These are phyloP conservation scores for Zaprionus ghesquierei DNA, from an alignment of 1,140 invertebrate species.

Conservation along the genomic window DNA sequence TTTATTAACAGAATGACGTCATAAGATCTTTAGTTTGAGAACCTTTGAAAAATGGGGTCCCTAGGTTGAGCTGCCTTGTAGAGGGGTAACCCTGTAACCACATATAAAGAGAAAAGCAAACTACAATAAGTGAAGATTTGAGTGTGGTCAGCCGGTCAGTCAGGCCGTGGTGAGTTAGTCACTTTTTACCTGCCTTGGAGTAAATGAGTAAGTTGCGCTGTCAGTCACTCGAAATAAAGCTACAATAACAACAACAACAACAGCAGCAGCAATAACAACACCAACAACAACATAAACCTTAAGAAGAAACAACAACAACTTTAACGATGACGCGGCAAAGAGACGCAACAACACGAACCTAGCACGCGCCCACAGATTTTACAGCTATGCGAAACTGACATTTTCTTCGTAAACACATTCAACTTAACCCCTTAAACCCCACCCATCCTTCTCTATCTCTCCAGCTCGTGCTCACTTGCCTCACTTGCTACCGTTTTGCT, in stretches of 20 bases:
- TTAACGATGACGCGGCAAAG: conserved; percentile 6
- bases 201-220: conserved; percentile 44
- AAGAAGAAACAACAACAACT: not conserved
- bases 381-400: conserved; percentile 33
- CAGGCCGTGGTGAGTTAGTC: not conserved
- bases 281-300: no score
- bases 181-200: not conserved
- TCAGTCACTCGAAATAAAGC: conserved; percentile 21
- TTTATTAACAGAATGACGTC: no score
- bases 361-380: conserved; percentile 33
- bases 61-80: no score
- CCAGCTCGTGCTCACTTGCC: no score
- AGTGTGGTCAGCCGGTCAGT: not conserved
- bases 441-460: not conserved
- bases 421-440: not conserved
- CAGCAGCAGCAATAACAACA: no score
- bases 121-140: not conserved
- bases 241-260: not conserved
- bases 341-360: not conserved
- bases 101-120: no score
- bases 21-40: no score
- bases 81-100: no score
- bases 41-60: no score
- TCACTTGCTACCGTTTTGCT: not conserved
- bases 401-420: conserved; percentile 11